Conservation (phyloP, 1,140 invertebrate genomes). For the Chymomyza costata region DNA sequence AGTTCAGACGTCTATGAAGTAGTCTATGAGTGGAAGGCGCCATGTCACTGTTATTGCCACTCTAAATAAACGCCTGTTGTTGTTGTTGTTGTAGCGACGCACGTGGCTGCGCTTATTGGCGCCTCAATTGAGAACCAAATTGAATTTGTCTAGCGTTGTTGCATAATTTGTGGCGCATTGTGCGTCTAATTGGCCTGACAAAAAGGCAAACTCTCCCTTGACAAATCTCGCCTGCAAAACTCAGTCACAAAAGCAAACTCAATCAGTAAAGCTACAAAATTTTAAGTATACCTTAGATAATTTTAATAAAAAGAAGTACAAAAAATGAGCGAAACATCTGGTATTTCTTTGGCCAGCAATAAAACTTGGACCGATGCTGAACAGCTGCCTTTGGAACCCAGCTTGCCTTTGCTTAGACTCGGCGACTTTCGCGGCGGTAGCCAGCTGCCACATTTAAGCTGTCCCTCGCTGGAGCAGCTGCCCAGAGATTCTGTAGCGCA, state of each 20-base stretch:
- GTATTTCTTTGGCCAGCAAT: too few relatives aligned
- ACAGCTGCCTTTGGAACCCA: conserved; percentile 14
- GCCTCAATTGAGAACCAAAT: conserved; percentile 44
- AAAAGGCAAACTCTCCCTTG: conserved; percentile 15
- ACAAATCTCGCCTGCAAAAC: conserved; percentile 13
- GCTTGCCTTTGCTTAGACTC: conserved; percentile 7
- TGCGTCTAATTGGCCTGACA: conserved; percentile 58
- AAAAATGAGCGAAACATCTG: not conserved
- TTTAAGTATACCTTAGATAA: conserved; percentile 3
- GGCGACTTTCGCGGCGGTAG: conserved; percentile 7
- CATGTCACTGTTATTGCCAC: conserved; percentile 1
- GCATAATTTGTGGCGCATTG: conserved; percentile 67
- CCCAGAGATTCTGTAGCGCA: conserved; percentile 4
- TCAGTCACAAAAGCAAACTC: not conserved
- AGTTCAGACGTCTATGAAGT: conserved; percentile 50
- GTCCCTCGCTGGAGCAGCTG: not conserved
- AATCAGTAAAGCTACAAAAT: conserved; percentile 26
- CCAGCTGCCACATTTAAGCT: not conserved
- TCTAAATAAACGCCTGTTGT: conserved; percentile 10
- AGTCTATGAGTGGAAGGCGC: conserved; percentile 6
- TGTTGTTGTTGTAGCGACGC: conserved; percentile 41
- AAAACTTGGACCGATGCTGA: too few relatives aligned
- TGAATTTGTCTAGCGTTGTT: conserved; percentile 68
- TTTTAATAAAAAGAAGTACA: too few relatives aligned
- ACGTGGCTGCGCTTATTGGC: conserved; percentile 29